A percentile compares a stretch with the other conserved stretches of the same genome.
Conservation (phyloP, 2,888 invertebrate genomes). For the Microchrysa polita region DNA sequence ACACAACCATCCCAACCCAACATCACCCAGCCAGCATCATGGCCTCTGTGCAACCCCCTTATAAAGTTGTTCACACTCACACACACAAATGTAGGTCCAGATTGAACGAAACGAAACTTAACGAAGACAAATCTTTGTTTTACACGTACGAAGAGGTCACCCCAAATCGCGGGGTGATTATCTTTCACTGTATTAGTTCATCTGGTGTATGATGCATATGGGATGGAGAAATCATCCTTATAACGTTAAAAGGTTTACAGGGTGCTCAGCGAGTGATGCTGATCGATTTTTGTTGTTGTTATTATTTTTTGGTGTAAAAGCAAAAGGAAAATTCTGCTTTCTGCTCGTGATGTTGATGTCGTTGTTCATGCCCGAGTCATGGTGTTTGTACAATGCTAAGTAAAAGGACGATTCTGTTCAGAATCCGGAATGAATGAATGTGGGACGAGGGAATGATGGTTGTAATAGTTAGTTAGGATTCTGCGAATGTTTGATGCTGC, state of each 20-base stretch:
- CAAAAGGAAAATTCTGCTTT: constrained; percentile 4
- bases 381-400: constrained; percentile 16
- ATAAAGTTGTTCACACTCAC: too few relatives aligned
- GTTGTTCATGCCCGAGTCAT: background rate
- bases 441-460: constrained; percentile 1
- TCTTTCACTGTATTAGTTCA: background rate
- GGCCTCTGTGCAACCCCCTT: background rate
- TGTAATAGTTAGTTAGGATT: background rate
- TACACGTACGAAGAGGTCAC: background rate
- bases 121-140: constrained; percentile 5
- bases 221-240: constrained; percentile 7
- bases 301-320: constrained; percentile 32
- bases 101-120: constrained; percentile 27
- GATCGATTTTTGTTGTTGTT: constrained; percentile 48
- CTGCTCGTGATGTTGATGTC: constrained; percentile 1
- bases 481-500: constrained; percentile 23
- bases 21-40: background rate
- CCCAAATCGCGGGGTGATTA: background rate
- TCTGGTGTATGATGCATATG: background rate
- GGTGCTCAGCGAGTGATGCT: constrained; percentile 44
- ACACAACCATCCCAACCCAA: too few relatives aligned
- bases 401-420: background rate
- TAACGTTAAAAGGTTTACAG: constrained; percentile 20
- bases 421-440: constrained; percentile 10
- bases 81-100: background rate